A percentile compares a stretch with the other conserved stretches of the same genome.
Evolutionary conservation across 2,888 invertebrate species (phyloP).

Genomic region (Willowsia nigromaculata): DNA sequence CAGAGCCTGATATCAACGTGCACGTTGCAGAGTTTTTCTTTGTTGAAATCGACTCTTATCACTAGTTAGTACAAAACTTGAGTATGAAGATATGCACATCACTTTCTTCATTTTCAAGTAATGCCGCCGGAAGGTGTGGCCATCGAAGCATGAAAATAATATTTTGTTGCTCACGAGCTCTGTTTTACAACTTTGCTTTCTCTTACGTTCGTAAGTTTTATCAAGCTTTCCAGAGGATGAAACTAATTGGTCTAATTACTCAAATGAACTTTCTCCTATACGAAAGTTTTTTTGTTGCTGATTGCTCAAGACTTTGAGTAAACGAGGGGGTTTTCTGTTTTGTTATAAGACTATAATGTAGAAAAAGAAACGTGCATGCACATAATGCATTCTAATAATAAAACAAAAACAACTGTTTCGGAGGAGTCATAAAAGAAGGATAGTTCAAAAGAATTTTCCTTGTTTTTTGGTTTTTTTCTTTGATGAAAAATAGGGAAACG

Average conservation of each 20-base stretch:
- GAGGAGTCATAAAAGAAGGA: neutral
- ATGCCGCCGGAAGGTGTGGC: conserved; percentile 53
- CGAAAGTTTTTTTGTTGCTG: neutral
- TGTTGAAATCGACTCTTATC: too few species aligned
- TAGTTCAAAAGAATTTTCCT: neutral
- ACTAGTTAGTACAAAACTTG: too few species aligned
- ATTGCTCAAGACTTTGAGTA: neutral
- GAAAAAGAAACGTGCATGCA: neutral
- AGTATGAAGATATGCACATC: neutral
- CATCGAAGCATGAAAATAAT: conserved; percentile 50
- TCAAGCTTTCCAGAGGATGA: conserved; percentile 32
- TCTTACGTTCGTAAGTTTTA: neutral
- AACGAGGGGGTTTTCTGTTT: neutral
- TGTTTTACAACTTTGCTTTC: conserved; percentile 1
- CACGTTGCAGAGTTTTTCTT: too few species aligned
- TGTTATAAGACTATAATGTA: neutral
- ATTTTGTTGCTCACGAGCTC: conserved; percentile 17
- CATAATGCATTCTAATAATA: neutral
- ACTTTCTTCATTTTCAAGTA: conserved; percentile 16
- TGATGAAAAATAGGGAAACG: too few species aligned
- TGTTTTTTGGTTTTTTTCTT: neutral
- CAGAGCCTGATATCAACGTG: too few species aligned
- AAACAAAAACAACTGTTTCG: neutral
- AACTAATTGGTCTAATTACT: conserved; percentile 69
- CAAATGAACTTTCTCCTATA: conserved; percentile 56